phyloP scores from a whole-genome alignment of 2,888 invertebrate species.

The Eudemis profundana region DNA sequence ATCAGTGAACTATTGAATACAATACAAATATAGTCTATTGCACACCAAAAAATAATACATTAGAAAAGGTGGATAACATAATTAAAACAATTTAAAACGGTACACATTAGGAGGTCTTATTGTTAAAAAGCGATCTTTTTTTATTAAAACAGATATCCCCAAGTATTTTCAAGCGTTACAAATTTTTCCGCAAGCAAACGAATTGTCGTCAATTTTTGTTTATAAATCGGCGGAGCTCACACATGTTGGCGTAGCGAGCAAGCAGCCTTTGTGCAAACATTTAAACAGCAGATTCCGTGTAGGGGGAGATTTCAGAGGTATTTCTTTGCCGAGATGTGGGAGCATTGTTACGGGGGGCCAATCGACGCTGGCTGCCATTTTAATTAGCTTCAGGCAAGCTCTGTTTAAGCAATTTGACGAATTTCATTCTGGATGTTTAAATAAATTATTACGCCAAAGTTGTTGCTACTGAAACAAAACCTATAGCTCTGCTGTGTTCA shows the following conservation, averaged over 20 bases:
- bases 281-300: conserved; percentile 61
- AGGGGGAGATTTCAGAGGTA: conserved; percentile 52
- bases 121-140: background rate
- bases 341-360: conserved; percentile 8
- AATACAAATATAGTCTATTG: too few relatives aligned
- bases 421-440: background rate
- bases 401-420: background rate
- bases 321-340: conserved; percentile 51
- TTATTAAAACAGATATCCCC: background rate
- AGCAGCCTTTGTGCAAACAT: conserved; percentile 63
- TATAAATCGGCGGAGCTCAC: conserved; percentile 43
- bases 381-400: conserved; percentile 4
- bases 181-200: conserved; percentile 51
- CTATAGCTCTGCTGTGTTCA: too few relatives aligned
- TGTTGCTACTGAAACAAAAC: too few relatives aligned
- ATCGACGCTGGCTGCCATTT: conserved; percentile 12
- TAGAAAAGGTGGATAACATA: too few relatives aligned
- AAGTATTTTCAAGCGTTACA: conserved; percentile 48
- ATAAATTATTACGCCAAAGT: too few relatives aligned
- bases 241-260: conserved; percentile 53
- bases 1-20: too few relatives aligned
- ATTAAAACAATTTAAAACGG: too few relatives aligned
- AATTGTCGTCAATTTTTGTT: conserved; percentile 53
- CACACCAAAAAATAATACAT: too few relatives aligned
- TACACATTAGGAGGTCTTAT: too few relatives aligned